Evolutionary conservation across 2,888 invertebrate species (phyloP), one percentile per base, ranked within the genome.

Genomic region (Ophraella communa): DNA sequence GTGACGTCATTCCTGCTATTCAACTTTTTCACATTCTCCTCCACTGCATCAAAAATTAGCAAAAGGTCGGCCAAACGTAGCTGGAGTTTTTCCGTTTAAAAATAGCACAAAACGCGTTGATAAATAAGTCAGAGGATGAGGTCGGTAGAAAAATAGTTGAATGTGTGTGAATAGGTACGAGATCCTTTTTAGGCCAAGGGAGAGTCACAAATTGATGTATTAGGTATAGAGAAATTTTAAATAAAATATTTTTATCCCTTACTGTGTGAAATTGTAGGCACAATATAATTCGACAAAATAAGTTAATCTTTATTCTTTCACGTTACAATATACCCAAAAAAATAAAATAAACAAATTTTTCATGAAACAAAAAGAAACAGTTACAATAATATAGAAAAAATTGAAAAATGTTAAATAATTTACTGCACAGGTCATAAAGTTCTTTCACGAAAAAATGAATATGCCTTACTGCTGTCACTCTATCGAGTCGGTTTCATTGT

Each of bases 1-100:
- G 62, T 61, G 64, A 68, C 68, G 66, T 64, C 64, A 62, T 56
- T 17, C 27, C 49, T n/a, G n/a, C n/a, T 27, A 24, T 51, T 35
- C 53, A 27, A 44, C 33, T 42, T 42, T 56, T 62, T 62, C 59
- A 64, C 64, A 62, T 55, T 39, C 54, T 42, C 14, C 47, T n/a
- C n/a, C n/a, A 58, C 52, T 53, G 55, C 55, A 55, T 55, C 7
- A 23, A 54, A 54, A 54, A 4, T 51, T 27, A 54, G 21, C 54
- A 39, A 55, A 55, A 61, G 61, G 54, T 55, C 61, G 45, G 18
- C 20, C n/a, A 21, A 47, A 60, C 52, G 44, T 52, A 49, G 4
- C 33, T 39, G 21, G 39, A 39, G n/a, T n/a, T 39, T 24, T 55
- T 24, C 44, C 27, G 44, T 27, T 42, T 55, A 55, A 55, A 55